Evolutionary conservation across 2,113 vertebrate genomes (phyloP), one percentile per base, ranked within the genome.

Genomic region (Craseonycteris thonglongyai): DNA sequence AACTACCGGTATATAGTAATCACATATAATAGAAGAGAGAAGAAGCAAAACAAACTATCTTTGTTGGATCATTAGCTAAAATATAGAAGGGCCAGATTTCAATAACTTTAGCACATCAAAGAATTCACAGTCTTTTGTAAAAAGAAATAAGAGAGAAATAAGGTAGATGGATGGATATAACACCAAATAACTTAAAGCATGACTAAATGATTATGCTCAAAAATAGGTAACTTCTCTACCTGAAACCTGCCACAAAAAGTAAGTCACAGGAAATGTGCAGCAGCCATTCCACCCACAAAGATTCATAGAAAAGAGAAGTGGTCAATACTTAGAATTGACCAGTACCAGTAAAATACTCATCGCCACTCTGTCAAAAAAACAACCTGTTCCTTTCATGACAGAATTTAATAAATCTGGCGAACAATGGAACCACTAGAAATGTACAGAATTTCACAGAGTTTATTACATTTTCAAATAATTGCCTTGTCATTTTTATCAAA

Each of bases 381-480:
- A 93, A 47, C 6, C 33, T 78, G 16, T 56, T 88, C 1, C 16
- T 97, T 74, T 83, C 7, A 84, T 79, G 54, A 79, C 19, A 78
- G 49, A 61, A 7, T 49, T 95, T 9, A 92, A 16, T 68, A 35
- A 85, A 91, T 93, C 88, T 85, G 35, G 19, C 42, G 28, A 78
- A 45, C 21, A 61, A 38, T 71, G 8, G 65, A 88, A 90, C 91
- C 72, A 72, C 5, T 88, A 78, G 69, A 95, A 96, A 76, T 19
- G 2, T 0, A 0, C 1, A 75, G 78, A 79, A 90, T 96, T 97
- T 94, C 42, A 56, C 63, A 80, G 1, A 75, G 45, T 6, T 54
- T 12, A 6, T 89, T 83, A 15, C 35, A 18, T 28, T 72, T 93
- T 94, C 69, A 93, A 96, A 96, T 92, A 22, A 89, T 83, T 88